These are phyloP conservation scores for Trypoxylon attenuatum DNA, from an alignment of 2,888 invertebrate genomes.

Conservation along the genomic window DNA sequence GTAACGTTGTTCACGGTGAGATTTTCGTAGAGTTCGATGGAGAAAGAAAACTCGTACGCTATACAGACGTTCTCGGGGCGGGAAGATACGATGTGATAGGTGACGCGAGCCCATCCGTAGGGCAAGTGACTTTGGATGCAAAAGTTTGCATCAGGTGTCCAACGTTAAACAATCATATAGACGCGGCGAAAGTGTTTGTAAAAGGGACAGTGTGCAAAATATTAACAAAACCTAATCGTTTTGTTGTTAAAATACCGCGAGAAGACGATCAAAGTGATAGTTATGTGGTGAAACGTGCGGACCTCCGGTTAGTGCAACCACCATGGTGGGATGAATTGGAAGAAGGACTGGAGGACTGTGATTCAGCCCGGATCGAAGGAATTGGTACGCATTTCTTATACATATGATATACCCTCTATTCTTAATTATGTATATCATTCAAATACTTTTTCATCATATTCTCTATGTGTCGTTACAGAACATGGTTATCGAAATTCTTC, in stretches of 20 bases:
- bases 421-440: not conserved
- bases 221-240: slow-evolving; percentile 81
- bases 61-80: slow-evolving; percentile 85
- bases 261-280: slow-evolving; percentile 75
- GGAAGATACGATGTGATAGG: slow-evolving; percentile 92
- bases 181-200: slow-evolving; percentile 85
- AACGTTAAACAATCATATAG: slow-evolving; percentile 80
- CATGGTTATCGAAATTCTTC: slow-evolving; percentile 69
- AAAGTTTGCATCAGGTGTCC: slow-evolving; percentile 84
- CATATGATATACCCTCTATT: not conserved
- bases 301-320: slow-evolving; percentile 91
- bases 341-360: slow-evolving; percentile 76
- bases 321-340: slow-evolving; percentile 98
- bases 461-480: too few relatives aligned
- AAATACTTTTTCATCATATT: not conserved
- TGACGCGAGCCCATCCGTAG: slow-evolving; percentile 92
- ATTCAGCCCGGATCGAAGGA: slow-evolving; percentile 72
- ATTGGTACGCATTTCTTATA: slow-evolving; percentile 49
- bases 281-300: slow-evolving; percentile 89
- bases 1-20: slow-evolving; percentile 81
- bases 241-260: slow-evolving; percentile 80
- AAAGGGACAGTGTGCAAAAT: slow-evolving; percentile 88
- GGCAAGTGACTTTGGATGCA: slow-evolving; percentile 86
- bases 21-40: slow-evolving; percentile 90
- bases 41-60: slow-evolving; percentile 82